Conservation (phyloP, 1,140 invertebrate genomes). For the Hyles euphorbiae region DNA sequence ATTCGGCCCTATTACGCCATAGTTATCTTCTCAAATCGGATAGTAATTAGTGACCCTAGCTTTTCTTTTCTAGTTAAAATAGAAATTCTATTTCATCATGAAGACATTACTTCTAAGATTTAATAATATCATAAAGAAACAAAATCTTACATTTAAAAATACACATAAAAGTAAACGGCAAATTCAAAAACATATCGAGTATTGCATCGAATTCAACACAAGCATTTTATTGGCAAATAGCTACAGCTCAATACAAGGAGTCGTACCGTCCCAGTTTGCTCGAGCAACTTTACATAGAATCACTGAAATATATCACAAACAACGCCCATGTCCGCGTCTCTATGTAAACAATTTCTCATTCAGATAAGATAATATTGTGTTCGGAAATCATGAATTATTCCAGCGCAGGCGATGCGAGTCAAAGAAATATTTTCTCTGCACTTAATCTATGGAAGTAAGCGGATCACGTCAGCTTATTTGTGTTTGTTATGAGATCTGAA, state of each 20-base stretch:
- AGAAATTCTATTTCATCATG: too few species aligned
- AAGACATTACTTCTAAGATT: too few species aligned
- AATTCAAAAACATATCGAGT: not conserved
- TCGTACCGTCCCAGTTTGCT: slow-evolving; percentile 17
- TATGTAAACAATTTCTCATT: slow-evolving; percentile 54
- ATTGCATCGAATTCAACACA: slow-evolving; percentile 2
- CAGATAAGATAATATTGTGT: slow-evolving; percentile 53
- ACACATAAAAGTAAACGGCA: not conserved
- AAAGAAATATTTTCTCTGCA: slow-evolving; percentile 53
- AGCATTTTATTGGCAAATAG: slow-evolving; percentile 14
- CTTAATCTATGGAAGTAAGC: slow-evolving; percentile 66
- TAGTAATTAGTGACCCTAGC: too few species aligned
- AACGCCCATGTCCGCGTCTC: slow-evolving; percentile 29
- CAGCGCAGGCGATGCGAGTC: slow-evolving; percentile 9
- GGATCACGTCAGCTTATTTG: slow-evolving; percentile 71
- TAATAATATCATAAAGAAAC: too few species aligned
- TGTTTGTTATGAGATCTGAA: slow-evolving; percentile 65
- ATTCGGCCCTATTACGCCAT: too few species aligned
- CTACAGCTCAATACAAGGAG: slow-evolving; percentile 19
- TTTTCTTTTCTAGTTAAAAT: too few species aligned
- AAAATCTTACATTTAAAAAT: too few species aligned
- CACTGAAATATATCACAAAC: slow-evolving; percentile 23
- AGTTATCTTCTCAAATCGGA: too few species aligned
- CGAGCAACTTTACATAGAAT: slow-evolving; percentile 27
- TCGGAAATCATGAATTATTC: slow-evolving; percentile 38